Evolutionary conservation across 2,888 invertebrate species (phyloP).

Genomic region (Diarsia mendica): DNA sequence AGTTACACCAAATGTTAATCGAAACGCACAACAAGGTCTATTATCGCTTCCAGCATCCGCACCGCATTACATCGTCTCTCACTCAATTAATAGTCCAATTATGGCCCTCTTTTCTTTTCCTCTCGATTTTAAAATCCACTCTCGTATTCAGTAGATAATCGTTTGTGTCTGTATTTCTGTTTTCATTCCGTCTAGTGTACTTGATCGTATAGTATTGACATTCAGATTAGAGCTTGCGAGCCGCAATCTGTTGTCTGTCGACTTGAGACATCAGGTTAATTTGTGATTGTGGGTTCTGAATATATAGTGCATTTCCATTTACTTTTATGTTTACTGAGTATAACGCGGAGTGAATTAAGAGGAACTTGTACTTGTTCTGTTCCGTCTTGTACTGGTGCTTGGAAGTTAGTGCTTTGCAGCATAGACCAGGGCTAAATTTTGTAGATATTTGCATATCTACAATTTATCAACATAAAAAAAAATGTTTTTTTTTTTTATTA

Average conservation of each 20-base stretch:
- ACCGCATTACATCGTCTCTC: not conserved
- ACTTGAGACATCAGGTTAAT: not conserved
- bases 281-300: constrained; percentile 18
- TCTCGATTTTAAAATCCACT: constrained; percentile 3
- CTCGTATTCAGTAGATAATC: constrained; percentile 14
- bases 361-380: not conserved
- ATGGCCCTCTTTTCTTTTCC: constrained; percentile 11
- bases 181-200: not conserved
- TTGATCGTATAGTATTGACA: constrained; percentile 5
- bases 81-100: not conserved
- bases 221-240: not conserved
- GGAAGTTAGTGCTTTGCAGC: too few relatives aligned
- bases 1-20: not conserved
- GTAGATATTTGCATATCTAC: too few relatives aligned
- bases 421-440: too few relatives aligned
- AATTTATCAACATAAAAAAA: too few relatives aligned
- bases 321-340: not conserved
- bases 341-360: not conserved
- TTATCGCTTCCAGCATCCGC: not conserved
- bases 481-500: too few relatives aligned
- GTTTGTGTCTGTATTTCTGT: not conserved
- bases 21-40: constrained; percentile 1
- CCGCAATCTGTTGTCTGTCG: not conserved
- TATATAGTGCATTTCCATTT: not conserved
- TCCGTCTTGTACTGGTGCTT: too few relatives aligned